phyloP scores from a whole-genome alignment of 2,888 invertebrate genomes.

The Pseudoips prasinana region DNA sequence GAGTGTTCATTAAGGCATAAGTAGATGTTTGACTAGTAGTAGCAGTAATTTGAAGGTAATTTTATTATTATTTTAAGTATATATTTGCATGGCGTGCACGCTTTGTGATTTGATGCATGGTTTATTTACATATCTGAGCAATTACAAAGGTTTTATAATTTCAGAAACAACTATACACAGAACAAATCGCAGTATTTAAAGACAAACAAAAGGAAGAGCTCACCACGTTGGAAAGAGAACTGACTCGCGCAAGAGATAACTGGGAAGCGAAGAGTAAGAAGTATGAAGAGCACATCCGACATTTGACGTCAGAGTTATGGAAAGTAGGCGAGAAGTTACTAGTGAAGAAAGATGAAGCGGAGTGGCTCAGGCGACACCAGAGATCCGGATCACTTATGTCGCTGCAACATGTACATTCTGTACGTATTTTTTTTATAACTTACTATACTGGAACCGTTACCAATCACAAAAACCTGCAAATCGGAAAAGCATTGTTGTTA shows the following conservation, averaged over 20 bases:
- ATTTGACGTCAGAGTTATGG: constrained; percentile 83
- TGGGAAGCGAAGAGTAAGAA: constrained; percentile 54
- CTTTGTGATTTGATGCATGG: constrained; percentile 20
- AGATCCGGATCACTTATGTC: constrained; percentile 69
- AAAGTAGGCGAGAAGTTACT: constrained; percentile 83
- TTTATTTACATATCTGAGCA: no score
- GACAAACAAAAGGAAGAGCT: constrained; percentile 80
- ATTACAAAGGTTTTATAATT: constrained; percentile 18
- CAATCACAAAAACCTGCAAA: no score
- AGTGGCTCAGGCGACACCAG: constrained; percentile 67
- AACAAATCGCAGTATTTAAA: constrained; percentile 79
- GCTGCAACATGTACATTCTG: constrained; percentile 69
- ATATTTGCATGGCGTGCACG: constrained; percentile 38
- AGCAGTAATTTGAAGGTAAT: constrained; percentile 54
- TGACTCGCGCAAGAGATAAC: constrained; percentile 79
- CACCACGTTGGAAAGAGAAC: constrained; percentile 64
- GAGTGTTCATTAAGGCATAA: constrained; percentile 57
- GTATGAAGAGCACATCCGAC: constrained; percentile 64
- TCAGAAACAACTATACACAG: constrained; percentile 83
- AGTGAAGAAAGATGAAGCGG: constrained; percentile 80
- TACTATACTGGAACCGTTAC: no score
- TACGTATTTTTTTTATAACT: constrained; percentile 40
- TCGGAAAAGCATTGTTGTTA: no score
- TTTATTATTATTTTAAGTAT: constrained; percentile 40
- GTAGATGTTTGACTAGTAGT: constrained; percentile 28